A percentile compares a stretch with the other conserved stretches of the same genome.
phyloP scores from a whole-genome alignment of 2,797 vertebrate species.

The Nyctalus aviator region DNA sequence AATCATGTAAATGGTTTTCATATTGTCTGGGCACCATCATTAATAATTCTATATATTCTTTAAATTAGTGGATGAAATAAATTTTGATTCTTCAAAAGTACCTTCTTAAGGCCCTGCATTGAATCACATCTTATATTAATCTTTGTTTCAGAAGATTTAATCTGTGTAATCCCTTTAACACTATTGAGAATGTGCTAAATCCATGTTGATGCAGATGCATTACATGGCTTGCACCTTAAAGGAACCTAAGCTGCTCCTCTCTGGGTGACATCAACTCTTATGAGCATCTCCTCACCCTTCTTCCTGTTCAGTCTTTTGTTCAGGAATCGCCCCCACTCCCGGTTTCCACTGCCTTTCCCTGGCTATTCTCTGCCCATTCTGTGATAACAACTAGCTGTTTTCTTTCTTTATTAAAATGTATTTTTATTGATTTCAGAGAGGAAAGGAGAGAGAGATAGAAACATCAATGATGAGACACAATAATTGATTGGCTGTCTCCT shows the following conservation, averaged over 20 bases:
- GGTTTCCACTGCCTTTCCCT: neutral
- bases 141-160: neutral
- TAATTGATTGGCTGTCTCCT: too few species aligned
- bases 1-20: neutral
- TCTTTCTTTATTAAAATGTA: neutral
- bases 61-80: neutral
- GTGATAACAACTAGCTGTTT: neutral
- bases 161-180: neutral
- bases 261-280: neutral
- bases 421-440: too few species aligned
- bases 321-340: neutral
- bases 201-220: neutral
- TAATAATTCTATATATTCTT: neutral
- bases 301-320: neutral
- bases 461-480: too few species aligned
- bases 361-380: neutral
- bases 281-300: neutral
- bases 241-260: neutral
- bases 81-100: conserved; percentile 43
- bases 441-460: too few species aligned
- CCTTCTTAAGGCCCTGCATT: neutral
- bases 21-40: neutral
- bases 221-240: neutral
- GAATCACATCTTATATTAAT: neutral
- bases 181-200: neutral